Conservation (phyloP, 2,888 invertebrate genomes). For the Metellina segmentata region DNA sequence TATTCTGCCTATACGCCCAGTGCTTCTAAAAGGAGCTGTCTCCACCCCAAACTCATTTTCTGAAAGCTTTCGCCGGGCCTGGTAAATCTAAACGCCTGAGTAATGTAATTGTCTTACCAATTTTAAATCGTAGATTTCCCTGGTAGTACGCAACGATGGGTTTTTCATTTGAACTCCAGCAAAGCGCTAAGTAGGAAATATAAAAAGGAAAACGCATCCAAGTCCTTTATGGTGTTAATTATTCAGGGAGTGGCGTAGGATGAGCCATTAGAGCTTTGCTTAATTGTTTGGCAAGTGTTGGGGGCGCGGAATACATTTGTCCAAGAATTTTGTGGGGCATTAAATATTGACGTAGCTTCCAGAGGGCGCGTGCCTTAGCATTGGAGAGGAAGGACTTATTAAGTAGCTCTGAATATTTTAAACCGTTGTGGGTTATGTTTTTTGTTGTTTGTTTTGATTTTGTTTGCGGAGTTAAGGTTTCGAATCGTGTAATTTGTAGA, state of each 20-base stretch:
- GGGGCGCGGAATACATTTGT: slow-evolving; percentile 3
- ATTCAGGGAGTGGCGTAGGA: slow-evolving; percentile 42
- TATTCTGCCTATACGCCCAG: background rate
- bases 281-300: slow-evolving; percentile 63
- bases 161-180: background rate
- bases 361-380: background rate
- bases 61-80: slow-evolving; percentile 2
- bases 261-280: slow-evolving; percentile 27
- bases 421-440: background rate
- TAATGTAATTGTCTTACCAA: slow-evolving; percentile 9
- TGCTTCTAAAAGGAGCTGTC: background rate
- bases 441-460: background rate
- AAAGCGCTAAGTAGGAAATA: background rate
- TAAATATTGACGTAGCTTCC: slow-evolving; percentile 9
- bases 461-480: background rate
- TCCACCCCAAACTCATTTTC: slow-evolving; percentile 30
- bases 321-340: background rate
- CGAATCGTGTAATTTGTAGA: background rate
- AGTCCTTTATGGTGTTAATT: slow-evolving; percentile 30
- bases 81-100: background rate
- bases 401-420: slow-evolving; percentile 46
- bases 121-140: slow-evolving; percentile 8
- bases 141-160: background rate
- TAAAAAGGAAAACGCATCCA: background rate
- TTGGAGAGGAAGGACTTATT: slow-evolving; percentile 10